A percentile compares a stretch with the other conserved stretches of the same genome.
phyloP scores from a whole-genome alignment of 2,113 vertebrate genomes.

The Ranitomeya variabilis region DNA sequence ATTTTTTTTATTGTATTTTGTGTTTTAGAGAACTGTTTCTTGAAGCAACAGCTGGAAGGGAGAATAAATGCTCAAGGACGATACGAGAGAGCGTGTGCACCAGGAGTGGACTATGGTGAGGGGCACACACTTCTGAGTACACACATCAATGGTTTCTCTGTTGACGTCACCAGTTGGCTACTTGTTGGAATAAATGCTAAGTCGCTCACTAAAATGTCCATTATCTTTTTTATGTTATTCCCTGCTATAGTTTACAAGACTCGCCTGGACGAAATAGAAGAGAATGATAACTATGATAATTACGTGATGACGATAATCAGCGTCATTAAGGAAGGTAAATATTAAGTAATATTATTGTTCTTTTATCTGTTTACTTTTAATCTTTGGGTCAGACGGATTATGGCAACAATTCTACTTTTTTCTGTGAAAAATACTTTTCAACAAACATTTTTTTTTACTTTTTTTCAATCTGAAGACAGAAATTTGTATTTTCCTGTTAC shows the following conservation, averaged over 20 bases:
- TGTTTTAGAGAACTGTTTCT: conserved; percentile 48
- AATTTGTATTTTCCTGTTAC: no score
- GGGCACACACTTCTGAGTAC: not conserved
- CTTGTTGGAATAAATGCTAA: not conserved
- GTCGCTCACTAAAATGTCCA: no score
- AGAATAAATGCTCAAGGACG: conserved; percentile 37
- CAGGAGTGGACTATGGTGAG: conserved; percentile 50
- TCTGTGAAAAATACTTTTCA: no score
- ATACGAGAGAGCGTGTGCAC: not conserved
- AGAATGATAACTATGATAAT: conserved; percentile 36
- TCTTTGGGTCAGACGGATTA: no score
- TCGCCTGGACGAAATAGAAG: not conserved
- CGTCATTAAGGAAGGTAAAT: conserved; percentile 38
- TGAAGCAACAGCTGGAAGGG: conserved; percentile 58
- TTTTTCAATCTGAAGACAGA: no score
- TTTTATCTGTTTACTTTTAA: no score
- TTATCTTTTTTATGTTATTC: not conserved
- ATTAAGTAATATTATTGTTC: not conserved
- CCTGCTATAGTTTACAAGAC: conserved; percentile 21
- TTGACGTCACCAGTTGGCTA: not conserved
- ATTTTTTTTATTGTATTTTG: not conserved
- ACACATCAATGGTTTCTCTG: not conserved
- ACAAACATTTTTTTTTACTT: no score
- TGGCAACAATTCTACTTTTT: no score
- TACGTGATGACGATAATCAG: conserved; percentile 22